phyloP scores from a whole-genome alignment of 2,113 vertebrate genomes.

The Ptilonorhynchus violaceus region DNA sequence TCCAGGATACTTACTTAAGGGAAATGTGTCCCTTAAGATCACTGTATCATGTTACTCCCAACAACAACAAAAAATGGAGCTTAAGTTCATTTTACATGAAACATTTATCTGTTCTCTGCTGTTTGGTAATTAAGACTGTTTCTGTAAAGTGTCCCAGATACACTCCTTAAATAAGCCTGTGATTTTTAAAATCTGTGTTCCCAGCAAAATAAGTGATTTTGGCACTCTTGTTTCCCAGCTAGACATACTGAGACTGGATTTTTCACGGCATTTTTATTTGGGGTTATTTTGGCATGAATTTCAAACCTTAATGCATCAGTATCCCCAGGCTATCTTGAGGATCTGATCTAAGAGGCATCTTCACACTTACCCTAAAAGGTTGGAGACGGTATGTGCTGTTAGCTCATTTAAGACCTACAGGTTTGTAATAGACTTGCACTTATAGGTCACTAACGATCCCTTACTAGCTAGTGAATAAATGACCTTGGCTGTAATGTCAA shows the following conservation, averaged over 20 bases:
- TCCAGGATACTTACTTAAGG: background rate
- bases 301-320: slow-evolving; percentile 4
- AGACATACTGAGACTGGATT: background rate
- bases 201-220: background rate
- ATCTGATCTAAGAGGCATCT: slow-evolving; percentile 59
- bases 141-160: background rate
- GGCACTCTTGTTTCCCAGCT: background rate
- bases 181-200: background rate
- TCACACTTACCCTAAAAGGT: slow-evolving; percentile 49
- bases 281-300: slow-evolving; percentile 20
- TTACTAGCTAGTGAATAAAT: background rate
- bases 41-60: background rate
- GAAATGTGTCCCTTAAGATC: background rate
- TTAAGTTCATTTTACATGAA: background rate
- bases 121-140: background rate
- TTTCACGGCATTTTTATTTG: slow-evolving; percentile 2
- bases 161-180: background rate
- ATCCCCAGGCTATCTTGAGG: slow-evolving; percentile 46
- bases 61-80: background rate
- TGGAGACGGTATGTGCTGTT: slow-evolving; percentile 23
- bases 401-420: slow-evolving; percentile 23
- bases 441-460: slow-evolving; percentile 1
- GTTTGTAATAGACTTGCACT: slow-evolving; percentile 22
- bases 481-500: slow-evolving; percentile 20
- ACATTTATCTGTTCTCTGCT: background rate